phyloP scores from a whole-genome alignment of 1,140 invertebrate species.

The Caerostris darwini region DNA sequence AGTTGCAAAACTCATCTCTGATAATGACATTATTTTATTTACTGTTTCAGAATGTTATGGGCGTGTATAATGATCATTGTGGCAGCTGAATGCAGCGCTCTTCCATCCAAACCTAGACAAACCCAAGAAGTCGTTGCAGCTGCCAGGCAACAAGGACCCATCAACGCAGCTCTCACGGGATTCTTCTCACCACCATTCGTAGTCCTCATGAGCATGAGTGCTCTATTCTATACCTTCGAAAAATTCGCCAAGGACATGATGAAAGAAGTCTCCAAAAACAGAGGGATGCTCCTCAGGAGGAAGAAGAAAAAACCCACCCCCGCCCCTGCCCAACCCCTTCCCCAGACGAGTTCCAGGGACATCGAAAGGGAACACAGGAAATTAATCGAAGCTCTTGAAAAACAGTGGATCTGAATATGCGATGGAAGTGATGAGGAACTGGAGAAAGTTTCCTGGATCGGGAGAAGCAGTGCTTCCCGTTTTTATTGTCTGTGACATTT shows the following conservation, averaged over 20 bases:
- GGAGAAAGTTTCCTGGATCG: background rate
- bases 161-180: constrained; percentile 58
- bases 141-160: background rate
- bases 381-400: constrained; percentile 4
- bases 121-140: background rate
- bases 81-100: background rate
- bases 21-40: background rate
- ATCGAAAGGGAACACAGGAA: constrained; percentile 26
- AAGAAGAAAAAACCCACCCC: constrained; percentile 50
- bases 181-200: constrained; percentile 67
- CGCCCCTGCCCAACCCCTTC: background rate
- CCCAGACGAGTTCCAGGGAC: background rate
- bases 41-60: constrained; percentile 33
- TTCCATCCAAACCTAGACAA: background rate
- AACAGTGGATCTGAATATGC: background rate
- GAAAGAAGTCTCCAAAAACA: constrained; percentile 17
- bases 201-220: constrained; percentile 39
- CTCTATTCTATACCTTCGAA: constrained; percentile 52
- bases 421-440: background rate
- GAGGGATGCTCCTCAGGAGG: background rate
- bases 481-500: background rate
- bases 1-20: too few species aligned
- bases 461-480: background rate
- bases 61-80: background rate
- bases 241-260: constrained; percentile 75